A percentile compares a stretch with the other conserved stretches of the same genome.
Conservation (phyloP, 2,113 vertebrate species). For the Perca schrenkii region DNA sequence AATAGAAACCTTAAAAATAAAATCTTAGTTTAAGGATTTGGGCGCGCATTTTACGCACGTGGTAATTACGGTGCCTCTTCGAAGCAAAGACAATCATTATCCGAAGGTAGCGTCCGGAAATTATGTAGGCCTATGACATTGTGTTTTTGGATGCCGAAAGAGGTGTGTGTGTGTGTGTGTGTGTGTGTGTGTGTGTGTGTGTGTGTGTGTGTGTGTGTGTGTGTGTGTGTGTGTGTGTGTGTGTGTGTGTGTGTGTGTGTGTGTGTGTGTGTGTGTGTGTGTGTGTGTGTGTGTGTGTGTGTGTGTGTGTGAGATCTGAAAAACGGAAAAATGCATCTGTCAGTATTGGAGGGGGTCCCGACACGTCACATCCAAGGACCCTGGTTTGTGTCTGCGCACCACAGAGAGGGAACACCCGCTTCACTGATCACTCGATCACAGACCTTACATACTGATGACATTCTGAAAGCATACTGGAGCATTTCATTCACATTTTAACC, state of each 20-base stretch:
- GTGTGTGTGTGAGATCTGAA: no score
- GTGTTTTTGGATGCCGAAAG: constrained; percentile 4
- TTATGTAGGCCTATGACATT: constrained; percentile 12
- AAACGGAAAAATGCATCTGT: constrained; percentile 41
- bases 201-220: no score
- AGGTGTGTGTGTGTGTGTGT: neutral
- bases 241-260: no score
- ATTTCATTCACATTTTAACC: neutral
- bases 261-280: no score
- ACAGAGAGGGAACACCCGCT: constrained; percentile 26
- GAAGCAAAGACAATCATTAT: constrained; percentile 32
- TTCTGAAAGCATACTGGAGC: neutral
- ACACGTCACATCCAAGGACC: constrained; percentile 66
- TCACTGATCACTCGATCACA: constrained; percentile 20
- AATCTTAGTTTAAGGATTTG: neutral
- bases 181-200: neutral
- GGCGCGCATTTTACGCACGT: constrained; percentile 21
- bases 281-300: neutral
- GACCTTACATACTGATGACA: neutral
- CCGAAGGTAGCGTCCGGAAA: constrained; percentile 12
- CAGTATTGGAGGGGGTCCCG: constrained; percentile 48
- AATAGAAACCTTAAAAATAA: neutral
- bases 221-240: no score
- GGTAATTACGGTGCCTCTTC: constrained; percentile 8
- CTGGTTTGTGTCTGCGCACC: constrained; percentile 4